Conservation (phyloP, 1,140 invertebrate genomes). For the Lordiphosa collinella region DNA sequence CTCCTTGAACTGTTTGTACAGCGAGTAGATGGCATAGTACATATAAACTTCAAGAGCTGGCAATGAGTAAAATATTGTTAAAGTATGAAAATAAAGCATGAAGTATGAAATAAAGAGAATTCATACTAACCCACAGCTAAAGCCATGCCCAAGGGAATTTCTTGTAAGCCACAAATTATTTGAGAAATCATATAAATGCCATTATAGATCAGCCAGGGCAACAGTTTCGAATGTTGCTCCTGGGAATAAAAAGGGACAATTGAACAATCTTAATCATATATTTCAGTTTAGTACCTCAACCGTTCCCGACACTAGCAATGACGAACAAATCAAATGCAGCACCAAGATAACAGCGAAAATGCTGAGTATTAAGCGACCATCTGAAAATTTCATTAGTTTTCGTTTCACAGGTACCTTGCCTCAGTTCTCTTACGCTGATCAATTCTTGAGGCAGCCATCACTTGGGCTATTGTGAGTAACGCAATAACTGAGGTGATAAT, state of each 20-base stretch:
- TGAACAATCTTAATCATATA: neutral
- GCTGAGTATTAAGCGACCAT: too few species aligned
- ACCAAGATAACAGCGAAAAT: too few species aligned
- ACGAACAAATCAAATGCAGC: too few species aligned
- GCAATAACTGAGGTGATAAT: neutral
- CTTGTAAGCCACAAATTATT: neutral
- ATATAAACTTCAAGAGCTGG: neutral
- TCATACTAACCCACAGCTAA: neutral
- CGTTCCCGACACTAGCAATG: constrained; percentile 45
- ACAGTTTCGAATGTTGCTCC: constrained; percentile 23
- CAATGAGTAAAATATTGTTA: too few species aligned
- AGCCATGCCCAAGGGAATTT: neutral
- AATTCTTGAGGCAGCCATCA: too few species aligned
- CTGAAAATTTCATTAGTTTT: constrained; percentile 7
- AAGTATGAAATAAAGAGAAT: neutral
- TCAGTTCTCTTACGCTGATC: too few species aligned
- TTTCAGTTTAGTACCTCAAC: constrained; percentile 31
- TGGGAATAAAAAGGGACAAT: constrained; percentile 5
- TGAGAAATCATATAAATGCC: neutral
- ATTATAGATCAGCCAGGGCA: neutral
- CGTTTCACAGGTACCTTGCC: too few species aligned
- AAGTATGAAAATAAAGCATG: neutral
- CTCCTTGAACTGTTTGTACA: neutral
- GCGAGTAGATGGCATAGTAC: neutral
- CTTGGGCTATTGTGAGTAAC: neutral